A percentile compares a stretch with the other conserved stretches of the same genome.
Evolutionary conservation across 2,888 invertebrate genomes (phyloP).

Genomic region (Theodoxus fluviatilis): DNA sequence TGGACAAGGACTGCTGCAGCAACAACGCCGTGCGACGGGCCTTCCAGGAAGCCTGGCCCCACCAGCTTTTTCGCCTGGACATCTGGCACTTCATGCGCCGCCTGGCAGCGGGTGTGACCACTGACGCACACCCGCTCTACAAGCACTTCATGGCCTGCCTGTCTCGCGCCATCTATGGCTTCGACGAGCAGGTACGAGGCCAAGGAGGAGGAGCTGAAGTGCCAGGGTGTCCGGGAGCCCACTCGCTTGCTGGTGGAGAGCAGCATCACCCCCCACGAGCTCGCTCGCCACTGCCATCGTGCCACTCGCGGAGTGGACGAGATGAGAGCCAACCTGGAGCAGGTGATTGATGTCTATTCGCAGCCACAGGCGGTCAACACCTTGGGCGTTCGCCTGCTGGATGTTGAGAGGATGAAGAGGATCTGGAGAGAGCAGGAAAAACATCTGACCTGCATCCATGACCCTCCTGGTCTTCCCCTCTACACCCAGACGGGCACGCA

Average conservation of each 20-base stretch:
- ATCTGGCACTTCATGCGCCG: slow-evolving; percentile 42
- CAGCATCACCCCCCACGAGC: slow-evolving; percentile 31
- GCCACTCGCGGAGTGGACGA: slow-evolving; percentile 34
- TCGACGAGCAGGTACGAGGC: slow-evolving; percentile 36
- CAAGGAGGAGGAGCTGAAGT: slow-evolving; percentile 35
- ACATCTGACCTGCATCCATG: slow-evolving; percentile 30
- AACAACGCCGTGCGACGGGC: no score
- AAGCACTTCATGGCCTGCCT: slow-evolving; percentile 35
- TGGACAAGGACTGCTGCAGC: no score
- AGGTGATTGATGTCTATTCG: slow-evolving; percentile 26
- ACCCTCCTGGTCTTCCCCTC: slow-evolving; percentile 14
- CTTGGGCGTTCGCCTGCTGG: slow-evolving; percentile 35
- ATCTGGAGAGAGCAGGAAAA: slow-evolving; percentile 21
- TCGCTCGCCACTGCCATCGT: slow-evolving; percentile 35
- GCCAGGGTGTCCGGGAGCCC: slow-evolving; percentile 22
- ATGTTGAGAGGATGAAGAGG: slow-evolving; percentile 24
- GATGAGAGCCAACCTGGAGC: slow-evolving; percentile 27
- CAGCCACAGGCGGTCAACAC: slow-evolving; percentile 20
- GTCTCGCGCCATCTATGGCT: slow-evolving; percentile 37
- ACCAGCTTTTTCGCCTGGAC: slow-evolving; percentile 33
- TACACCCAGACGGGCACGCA: slow-evolving; percentile 34
- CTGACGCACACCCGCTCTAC: slow-evolving; percentile 39
- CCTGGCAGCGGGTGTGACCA: slow-evolving; percentile 28
- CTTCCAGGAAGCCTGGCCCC: no score
- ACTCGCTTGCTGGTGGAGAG: slow-evolving; percentile 31